phyloP scores from a whole-genome alignment of 2,113 vertebrate species.

The Cyphomyrus discorhynchus region DNA sequence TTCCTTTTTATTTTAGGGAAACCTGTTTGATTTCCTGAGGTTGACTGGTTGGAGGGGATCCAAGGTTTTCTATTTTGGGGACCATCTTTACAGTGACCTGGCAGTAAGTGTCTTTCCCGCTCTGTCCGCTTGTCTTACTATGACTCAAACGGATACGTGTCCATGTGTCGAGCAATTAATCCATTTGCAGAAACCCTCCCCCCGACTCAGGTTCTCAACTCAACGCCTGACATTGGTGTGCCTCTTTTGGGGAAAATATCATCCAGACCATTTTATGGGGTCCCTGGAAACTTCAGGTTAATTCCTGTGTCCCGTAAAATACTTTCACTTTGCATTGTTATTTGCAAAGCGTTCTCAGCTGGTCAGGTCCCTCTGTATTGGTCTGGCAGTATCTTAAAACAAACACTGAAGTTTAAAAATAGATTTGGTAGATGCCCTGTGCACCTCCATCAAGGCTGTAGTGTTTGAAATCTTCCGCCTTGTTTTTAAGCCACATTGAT shows the following conservation, averaged over 20 bases:
- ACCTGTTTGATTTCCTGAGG: constrained; percentile 85
- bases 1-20: constrained; percentile 66
- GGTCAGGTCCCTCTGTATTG: background rate
- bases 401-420: constrained; percentile 1
- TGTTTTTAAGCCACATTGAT: background rate
- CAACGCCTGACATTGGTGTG: background rate
- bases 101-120: constrained; percentile 67
- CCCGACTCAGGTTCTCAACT: background rate
- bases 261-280: background rate
- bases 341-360: background rate
- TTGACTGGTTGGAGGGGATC: constrained; percentile 89
- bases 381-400: background rate
- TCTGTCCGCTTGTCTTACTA: background rate
- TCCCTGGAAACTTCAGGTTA: background rate
- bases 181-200: background rate
- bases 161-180: background rate
- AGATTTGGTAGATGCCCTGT: background rate
- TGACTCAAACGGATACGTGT: background rate
- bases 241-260: background rate
- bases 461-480: background rate
- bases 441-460: background rate
- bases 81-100: constrained; percentile 93
- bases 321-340: background rate
- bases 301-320: background rate
- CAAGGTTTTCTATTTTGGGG: constrained; percentile 92